Evolutionary conservation across 1,140 invertebrate genomes (phyloP).

Genomic region (Drosophila erecta): DNA sequence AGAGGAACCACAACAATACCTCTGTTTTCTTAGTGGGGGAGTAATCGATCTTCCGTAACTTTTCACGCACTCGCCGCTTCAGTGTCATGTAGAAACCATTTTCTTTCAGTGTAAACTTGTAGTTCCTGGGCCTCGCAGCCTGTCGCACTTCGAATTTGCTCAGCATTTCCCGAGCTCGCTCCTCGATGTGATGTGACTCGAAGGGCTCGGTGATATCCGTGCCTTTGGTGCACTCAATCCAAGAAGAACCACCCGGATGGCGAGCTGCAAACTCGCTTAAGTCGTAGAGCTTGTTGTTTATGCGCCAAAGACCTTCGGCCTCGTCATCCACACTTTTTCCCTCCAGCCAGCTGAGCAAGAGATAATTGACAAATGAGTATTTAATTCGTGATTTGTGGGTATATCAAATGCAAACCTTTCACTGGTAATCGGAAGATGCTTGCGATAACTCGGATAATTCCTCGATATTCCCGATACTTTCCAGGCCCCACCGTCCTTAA

Average conservation of each 20-base stretch:
- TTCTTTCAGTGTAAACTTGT: constrained; percentile 88
- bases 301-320: constrained; percentile 91
- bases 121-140: constrained; percentile 86
- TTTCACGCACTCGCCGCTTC: constrained; percentile 86
- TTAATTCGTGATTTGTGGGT: background rate
- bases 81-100: constrained; percentile 90
- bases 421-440: constrained; percentile 20
- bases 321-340: constrained; percentile 89
- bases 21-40: constrained; percentile 55
- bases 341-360: constrained; percentile 86
- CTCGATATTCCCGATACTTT: constrained; percentile 60
- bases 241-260: constrained; percentile 93
- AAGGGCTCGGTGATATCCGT: constrained; percentile 92
- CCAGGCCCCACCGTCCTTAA: constrained; percentile 56
- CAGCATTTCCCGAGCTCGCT: constrained; percentile 86
- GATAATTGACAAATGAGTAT: background rate
- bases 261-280: constrained; percentile 88
- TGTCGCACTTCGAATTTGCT: constrained; percentile 87
- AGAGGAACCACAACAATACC: constrained; percentile 24
- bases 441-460: constrained; percentile 66
- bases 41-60: constrained; percentile 85
- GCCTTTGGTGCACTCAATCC: constrained; percentile 89
- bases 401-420: constrained; percentile 38
- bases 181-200: constrained; percentile 88
- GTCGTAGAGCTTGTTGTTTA: constrained; percentile 91